phyloP scores from a whole-genome alignment of 2,797 vertebrate species.

The Podargus strigoides region DNA sequence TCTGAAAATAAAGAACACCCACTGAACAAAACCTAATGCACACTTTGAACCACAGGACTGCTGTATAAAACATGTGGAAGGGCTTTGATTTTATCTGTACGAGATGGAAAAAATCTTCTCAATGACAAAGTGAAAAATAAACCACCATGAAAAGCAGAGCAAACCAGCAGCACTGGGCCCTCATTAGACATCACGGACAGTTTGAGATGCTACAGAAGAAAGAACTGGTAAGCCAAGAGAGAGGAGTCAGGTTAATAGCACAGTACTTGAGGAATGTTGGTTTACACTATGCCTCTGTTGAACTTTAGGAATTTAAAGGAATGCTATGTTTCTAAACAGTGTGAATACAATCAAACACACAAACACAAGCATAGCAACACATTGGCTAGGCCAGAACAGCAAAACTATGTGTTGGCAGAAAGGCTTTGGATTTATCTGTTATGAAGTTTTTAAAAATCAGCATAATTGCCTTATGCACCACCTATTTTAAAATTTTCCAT shows the following conservation, averaged over 20 bases:
- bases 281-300: neutral
- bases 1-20: neutral
- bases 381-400: neutral
- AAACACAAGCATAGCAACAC: slow-evolving; percentile 29
- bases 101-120: neutral
- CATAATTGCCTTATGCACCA: slow-evolving; percentile 62
- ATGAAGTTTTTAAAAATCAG: slow-evolving; percentile 54
- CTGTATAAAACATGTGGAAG: neutral
- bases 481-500: slow-evolving; percentile 60
- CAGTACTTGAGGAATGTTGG: neutral
- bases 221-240: neutral
- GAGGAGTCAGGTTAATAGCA: slow-evolving; percentile 29
- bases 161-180: neutral
- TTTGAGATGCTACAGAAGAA: neutral
- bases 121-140: neutral
- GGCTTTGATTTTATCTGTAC: neutral
- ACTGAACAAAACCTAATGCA: neutral
- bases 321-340: neutral
- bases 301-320: slow-evolving; percentile 26
- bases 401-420: slow-evolving; percentile 27
- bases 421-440: slow-evolving; percentile 32
- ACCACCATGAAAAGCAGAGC: neutral
- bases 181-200: accelerated
- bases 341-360: slow-evolving; percentile 3
- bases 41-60: neutral